Percentiles rank a stretch among this genome's conserved stretches.
Evolutionary conservation across 1,140 invertebrate genomes (phyloP).

Genomic region (Euglossa dilemma): DNA sequence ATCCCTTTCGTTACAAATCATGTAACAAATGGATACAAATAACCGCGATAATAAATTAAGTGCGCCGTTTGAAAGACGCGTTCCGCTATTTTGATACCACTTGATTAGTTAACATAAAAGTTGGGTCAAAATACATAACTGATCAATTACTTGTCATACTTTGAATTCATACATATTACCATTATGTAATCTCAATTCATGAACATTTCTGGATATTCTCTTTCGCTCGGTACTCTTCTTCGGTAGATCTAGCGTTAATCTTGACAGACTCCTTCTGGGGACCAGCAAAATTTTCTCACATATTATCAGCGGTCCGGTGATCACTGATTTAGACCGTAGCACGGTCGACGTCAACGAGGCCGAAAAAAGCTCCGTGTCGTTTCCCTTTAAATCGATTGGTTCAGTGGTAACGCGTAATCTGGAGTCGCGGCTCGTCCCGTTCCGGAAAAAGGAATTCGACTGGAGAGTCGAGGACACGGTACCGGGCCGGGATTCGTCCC

Average conservation of each 20-base stretch:
- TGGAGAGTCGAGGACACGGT: conserved; percentile 36
- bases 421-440: conserved; percentile 33
- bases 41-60: background rate
- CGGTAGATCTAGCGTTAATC: no score
- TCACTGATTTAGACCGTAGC: no score
- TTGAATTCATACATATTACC: no score
- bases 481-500: conserved; percentile 3
- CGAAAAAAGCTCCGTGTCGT: background rate
- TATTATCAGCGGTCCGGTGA: no score
- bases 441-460: conserved; percentile 33
- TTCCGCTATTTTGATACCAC: background rate
- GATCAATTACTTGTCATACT: no score
- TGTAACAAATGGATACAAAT: background rate
- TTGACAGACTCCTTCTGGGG: no score
- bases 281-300: no score
- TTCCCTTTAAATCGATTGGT: conserved; percentile 38
- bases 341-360: background rate
- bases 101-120: no score
- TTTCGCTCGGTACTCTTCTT: no score
- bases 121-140: no score
- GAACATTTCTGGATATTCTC: no score
- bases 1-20: background rate
- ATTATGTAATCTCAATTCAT: no score
- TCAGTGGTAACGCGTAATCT: conserved; percentile 47
- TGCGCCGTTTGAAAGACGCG: background rate